phyloP scores from a whole-genome alignment of 2,888 invertebrate genomes.

The Noctua janthe region DNA sequence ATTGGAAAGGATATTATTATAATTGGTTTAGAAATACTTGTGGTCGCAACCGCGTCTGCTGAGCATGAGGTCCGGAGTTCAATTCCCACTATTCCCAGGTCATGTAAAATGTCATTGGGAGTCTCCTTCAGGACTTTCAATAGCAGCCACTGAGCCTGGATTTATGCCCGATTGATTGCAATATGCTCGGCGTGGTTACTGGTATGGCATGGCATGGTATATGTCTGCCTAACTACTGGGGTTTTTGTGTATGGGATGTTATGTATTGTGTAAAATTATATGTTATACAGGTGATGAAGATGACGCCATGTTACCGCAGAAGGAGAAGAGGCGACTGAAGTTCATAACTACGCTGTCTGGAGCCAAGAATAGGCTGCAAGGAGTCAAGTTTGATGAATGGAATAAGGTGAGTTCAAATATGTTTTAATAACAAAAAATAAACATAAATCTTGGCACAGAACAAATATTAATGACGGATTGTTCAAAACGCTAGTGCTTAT shows the following conservation, averaged over 20 bases:
- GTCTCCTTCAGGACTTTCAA: neutral
- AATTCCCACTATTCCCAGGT: neutral
- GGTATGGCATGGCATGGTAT: neutral
- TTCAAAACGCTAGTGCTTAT: too few relatives aligned
- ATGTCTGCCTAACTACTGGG: neutral
- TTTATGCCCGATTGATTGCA: neutral
- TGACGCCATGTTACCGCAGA: constrained; percentile 29
- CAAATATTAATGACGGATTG: too few relatives aligned
- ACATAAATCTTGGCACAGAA: too few relatives aligned
- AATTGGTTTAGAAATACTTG: neutral
- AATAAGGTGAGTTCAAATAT: constrained; percentile 63
- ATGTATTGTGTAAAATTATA: neutral
- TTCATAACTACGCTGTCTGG: constrained; percentile 70
- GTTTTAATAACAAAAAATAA: neutral
- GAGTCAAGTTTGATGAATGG: constrained; percentile 66
- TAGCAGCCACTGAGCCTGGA: neutral
- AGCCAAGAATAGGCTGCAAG: constrained; percentile 66
- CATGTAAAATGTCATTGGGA: neutral
- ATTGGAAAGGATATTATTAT: neutral
- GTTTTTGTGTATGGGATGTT: neutral
- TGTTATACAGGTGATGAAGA: constrained; percentile 22
- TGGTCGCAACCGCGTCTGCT: neutral
- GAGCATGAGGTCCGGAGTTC: neutral
- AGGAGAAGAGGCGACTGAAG: constrained; percentile 69
- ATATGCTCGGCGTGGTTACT: neutral